Evolutionary conservation across 2,113 vertebrate genomes (phyloP).

Genomic region (human (Homo sapiens)): GRCh38 chr3:91303001-91303500

Average conservation of each 20-base stretch:
- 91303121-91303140: background rate
- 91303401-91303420: background rate
- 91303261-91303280: background rate
- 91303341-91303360: conserved; percentile 20
- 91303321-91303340: background rate
- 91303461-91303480: conserved; percentile 15
- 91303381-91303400: conserved; percentile 32
- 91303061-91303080: background rate
- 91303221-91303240: conserved; percentile 28
- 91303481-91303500: background rate
- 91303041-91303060: background rate
- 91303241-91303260: background rate
- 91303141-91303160: background rate
- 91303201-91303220: conserved; percentile 1
- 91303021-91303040: conserved; percentile 14
- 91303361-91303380: background rate
- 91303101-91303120: background rate
- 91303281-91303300: conserved; percentile 36
- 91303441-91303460: background rate
- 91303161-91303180: background rate
- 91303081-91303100: conserved; percentile 55
- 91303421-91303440: background rate
- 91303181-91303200: conserved; percentile 43
- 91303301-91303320: background rate
- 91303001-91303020: conserved; percentile 57